These are phyloP conservation scores for Pachliopta kotzebuea DNA, from an alignment of 2,888 invertebrate species.

Conservation along the genomic window DNA sequence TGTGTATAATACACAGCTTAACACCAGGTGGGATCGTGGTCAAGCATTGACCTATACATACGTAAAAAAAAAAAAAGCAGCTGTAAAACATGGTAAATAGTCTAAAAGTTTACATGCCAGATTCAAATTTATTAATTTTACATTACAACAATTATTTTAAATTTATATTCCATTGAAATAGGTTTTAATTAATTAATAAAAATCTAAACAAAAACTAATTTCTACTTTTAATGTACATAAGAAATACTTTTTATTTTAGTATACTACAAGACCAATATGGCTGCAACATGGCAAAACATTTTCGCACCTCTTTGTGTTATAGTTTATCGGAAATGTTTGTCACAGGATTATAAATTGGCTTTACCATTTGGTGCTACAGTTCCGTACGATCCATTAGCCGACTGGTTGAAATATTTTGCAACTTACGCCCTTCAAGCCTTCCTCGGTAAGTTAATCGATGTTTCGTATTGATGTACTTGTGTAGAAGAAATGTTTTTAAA, in stretches of 20 bases:
- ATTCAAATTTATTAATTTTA: no score
- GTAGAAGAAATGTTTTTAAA: background rate
- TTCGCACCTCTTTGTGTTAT: constrained; percentile 43
- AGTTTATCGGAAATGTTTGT: constrained; percentile 40
- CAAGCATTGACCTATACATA: no score
- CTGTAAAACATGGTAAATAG: no score
- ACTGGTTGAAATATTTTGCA: constrained; percentile 47
- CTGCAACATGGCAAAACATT: constrained; percentile 47
- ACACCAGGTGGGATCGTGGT: no score
- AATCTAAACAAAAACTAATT: no score
- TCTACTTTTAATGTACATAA: no score
- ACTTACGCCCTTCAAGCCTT: constrained; percentile 50
- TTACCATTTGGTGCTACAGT: constrained; percentile 50
- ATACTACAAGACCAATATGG: constrained; percentile 46
- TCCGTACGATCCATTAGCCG: constrained; percentile 47
- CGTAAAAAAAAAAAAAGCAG: no score
- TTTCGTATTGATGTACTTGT: constrained; percentile 31
- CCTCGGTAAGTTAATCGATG: constrained; percentile 43
- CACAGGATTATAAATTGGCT: constrained; percentile 43
- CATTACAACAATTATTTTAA: no score
- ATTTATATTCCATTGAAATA: no score
- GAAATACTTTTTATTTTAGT: constrained; percentile 37
- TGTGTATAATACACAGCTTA: no score
- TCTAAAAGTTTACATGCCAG: no score
- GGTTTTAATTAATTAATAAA: no score